Conservation (phyloP, 2,888 invertebrate species). For the Parnassius orleans region DNA sequence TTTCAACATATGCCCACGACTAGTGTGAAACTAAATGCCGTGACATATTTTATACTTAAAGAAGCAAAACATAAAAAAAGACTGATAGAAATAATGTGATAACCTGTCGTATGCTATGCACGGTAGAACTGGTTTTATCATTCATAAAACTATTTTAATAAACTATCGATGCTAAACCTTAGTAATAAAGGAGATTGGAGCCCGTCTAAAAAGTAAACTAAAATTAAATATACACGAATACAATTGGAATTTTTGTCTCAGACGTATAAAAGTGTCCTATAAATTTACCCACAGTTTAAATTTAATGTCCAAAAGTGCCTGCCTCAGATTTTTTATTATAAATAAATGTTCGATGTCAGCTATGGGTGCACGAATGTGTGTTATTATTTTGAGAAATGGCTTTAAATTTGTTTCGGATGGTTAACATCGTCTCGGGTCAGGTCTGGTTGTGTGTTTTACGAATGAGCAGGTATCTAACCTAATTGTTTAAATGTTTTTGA, state of each 20-base stretch:
- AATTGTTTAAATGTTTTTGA: constrained; percentile 18
- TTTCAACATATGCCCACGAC: constrained; percentile 10
- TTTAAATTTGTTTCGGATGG: constrained; percentile 66
- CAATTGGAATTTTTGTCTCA: constrained; percentile 81
- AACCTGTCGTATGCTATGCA: constrained; percentile 43
- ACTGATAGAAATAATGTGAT: constrained; percentile 46
- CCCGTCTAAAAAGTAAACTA: constrained; percentile 77
- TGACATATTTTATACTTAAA: constrained; percentile 18
- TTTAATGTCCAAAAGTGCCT: constrained; percentile 81
- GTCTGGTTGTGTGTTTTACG: constrained; percentile 24
- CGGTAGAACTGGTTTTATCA: constrained; percentile 65
- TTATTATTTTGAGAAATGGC: constrained; percentile 78
- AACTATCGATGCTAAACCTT: constrained; percentile 73
- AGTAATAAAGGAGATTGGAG: constrained; percentile 73
- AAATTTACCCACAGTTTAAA: constrained; percentile 80
- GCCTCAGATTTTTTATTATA: constrained; percentile 72
- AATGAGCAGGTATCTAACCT: constrained; percentile 18
- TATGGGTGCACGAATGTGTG: constrained; percentile 70
- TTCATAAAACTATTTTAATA: constrained; percentile 78
- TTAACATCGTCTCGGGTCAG: constrained; percentile 36
- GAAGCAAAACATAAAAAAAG: constrained; percentile 22
- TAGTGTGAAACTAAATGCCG: constrained; percentile 13
- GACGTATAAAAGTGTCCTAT: constrained; percentile 80
- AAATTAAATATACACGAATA: constrained; percentile 80
- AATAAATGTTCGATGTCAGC: constrained; percentile 73